Conservation (phyloP, 2,113 vertebrate genomes). For the Passer montanus region DNA sequence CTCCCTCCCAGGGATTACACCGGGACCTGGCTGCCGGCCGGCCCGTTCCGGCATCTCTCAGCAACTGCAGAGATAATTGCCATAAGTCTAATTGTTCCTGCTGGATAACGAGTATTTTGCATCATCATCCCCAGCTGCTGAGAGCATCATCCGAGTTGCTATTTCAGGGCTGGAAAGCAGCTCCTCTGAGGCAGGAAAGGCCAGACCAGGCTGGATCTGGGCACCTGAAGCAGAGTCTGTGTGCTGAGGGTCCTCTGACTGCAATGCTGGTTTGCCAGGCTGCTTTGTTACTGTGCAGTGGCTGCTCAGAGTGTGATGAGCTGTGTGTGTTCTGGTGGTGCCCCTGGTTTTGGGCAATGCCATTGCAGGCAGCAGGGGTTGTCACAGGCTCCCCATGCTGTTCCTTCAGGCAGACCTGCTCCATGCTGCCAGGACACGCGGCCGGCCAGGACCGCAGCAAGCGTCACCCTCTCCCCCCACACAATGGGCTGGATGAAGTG, state of each 20-base stretch:
- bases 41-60: not conserved
- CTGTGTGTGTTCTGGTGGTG: not conserved
- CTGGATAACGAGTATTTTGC: constrained; percentile 55
- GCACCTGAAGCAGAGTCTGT: not conserved
- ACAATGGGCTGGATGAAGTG: rapidly evolving
- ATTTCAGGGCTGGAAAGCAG: constrained; percentile 18
- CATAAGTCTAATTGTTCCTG: constrained; percentile 63
- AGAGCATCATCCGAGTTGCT: constrained; percentile 32
- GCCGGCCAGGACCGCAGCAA: rapidly evolving
- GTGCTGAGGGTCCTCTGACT: rapidly evolving
- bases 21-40: not conserved
- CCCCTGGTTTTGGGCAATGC: not conserved
- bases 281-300: not conserved
- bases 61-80: constrained; percentile 60
- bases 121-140: constrained; percentile 41
- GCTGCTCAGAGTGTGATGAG: rapidly evolving
- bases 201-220: not conserved
- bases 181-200: not conserved
- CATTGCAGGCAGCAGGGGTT: not conserved
- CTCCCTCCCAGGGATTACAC: not conserved
- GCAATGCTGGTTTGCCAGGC: rapidly evolving
- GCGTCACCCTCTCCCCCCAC: rapidly evolving
- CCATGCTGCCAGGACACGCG: rapidly evolving
- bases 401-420: not conserved
- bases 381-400: rapidly evolving